Conservation (phyloP, 2,797 vertebrate genomes). For the Gallinago stenura region DNA sequence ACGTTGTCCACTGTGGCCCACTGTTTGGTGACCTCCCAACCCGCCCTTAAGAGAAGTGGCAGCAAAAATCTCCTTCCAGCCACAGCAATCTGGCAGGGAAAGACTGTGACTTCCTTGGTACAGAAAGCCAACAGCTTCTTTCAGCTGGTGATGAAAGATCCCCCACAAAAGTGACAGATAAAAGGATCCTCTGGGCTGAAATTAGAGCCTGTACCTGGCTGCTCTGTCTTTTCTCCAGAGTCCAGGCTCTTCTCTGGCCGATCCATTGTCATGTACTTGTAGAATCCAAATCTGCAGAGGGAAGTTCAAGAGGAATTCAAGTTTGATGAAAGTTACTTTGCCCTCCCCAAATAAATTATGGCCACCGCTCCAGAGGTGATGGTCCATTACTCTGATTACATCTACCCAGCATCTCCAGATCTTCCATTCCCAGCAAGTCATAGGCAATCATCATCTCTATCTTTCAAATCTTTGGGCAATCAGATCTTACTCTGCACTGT, state of each 20-base stretch:
- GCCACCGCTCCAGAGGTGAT: neutral
- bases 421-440: neutral
- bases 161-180: neutral
- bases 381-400: neutral
- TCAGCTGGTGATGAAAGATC: neutral
- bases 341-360: neutral
- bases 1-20: neutral
- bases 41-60: neutral
- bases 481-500: neutral
- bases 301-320: neutral
- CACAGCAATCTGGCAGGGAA: neutral
- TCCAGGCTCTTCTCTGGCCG: constrained; percentile 50
- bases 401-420: neutral
- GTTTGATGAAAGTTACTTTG: neutral
- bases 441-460: neutral
- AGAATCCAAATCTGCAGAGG: constrained; percentile 85
- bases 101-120: neutral
- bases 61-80: neutral
- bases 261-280: constrained; percentile 89
- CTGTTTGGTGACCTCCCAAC: neutral
- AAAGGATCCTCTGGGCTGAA: neutral
- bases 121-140: neutral
- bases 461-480: neutral
- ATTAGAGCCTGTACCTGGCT: constrained; percentile 63
- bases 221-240: constrained; percentile 53